A percentile compares a stretch with the other conserved stretches of the same genome.
Evolutionary conservation across 53 echinoderm and acorn worm genomes (phyloP).

Genomic region (Paelopatides confundens): DNA sequence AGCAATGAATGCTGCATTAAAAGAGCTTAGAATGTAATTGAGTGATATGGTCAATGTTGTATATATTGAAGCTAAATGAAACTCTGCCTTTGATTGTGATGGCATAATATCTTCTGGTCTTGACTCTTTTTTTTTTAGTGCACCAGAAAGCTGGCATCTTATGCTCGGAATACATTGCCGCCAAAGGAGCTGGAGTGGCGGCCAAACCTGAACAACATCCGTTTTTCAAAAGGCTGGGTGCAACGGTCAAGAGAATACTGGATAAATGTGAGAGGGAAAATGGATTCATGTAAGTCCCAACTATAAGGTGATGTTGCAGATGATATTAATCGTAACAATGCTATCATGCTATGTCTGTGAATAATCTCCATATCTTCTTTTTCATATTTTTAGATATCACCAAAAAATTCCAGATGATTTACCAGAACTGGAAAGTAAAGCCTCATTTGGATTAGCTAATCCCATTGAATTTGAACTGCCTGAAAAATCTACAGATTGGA

Average conservation of each 20-base stretch:
- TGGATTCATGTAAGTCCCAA: conserved; percentile 97
- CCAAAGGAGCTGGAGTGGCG: conserved; percentile 85
- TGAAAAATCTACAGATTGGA: conserved; percentile 74
- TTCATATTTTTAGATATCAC: conserved; percentile 64
- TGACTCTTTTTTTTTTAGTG: conserved; percentile 72
- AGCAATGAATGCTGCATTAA: too few species aligned
- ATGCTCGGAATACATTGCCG: conserved; percentile 75
- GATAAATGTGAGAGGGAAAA: conserved; percentile 97
- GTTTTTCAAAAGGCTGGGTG: conserved; percentile 83
- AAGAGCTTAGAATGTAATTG: too few species aligned
- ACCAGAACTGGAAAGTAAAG: conserved; percentile 84
- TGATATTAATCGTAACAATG: background rate
- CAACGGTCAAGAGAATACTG: conserved; percentile 84
- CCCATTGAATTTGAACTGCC: conserved; percentile 83
- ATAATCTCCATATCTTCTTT: background rate
- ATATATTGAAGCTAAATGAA: too few species aligned
- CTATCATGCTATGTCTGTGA: background rate
- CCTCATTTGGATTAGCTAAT: conserved; percentile 79
- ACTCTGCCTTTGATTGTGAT: too few species aligned
- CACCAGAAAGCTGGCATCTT: conserved; percentile 82
- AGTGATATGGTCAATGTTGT: too few species aligned
- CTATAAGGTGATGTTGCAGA: too few species aligned
- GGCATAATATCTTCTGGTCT: background rate
- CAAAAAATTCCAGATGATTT: conserved; percentile 91
- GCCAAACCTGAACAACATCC: conserved; percentile 94